Evolutionary conservation across 1,140 invertebrate genomes (phyloP).

Genomic region (Heliothis virescens): DNA sequence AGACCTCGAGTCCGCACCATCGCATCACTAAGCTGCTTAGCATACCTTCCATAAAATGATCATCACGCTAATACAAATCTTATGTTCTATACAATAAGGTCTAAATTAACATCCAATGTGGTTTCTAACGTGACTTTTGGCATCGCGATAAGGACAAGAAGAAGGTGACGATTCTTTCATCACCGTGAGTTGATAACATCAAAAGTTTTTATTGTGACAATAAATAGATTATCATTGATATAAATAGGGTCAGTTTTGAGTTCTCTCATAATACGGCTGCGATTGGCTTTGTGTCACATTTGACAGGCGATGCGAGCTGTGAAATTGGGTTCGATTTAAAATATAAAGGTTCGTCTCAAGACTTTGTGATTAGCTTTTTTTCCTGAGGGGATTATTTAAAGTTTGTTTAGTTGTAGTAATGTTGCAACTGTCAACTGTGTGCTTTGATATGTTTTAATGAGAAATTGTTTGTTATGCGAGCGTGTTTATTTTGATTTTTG

Average conservation of each 20-base stretch:
- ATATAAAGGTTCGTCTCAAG: constrained; percentile 81
- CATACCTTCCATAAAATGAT: constrained; percentile 63
- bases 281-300: constrained; percentile 82
- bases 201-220: constrained; percentile 84
- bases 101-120: constrained; percentile 16
- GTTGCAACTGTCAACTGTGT: constrained; percentile 67
- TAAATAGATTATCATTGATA: constrained; percentile 85
- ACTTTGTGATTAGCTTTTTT: constrained; percentile 77
- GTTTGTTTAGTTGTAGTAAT: constrained; percentile 80
- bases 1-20: constrained; percentile 71
- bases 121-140: constrained; percentile 75
- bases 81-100: constrained; percentile 53
- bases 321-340: constrained; percentile 84
- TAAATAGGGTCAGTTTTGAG: constrained; percentile 82
- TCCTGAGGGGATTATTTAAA: constrained; percentile 77
- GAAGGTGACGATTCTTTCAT: constrained; percentile 84
- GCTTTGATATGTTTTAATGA: constrained; percentile 61
- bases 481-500: not conserved
- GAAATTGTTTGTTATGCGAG: constrained; percentile 41
- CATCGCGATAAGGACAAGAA: constrained; percentile 77
- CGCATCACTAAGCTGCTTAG: constrained; percentile 81
- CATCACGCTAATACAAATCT: constrained; percentile 58
- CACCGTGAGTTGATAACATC: constrained; percentile 80
- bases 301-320: constrained; percentile 84
- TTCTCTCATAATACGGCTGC: constrained; percentile 78